Evolutionary conservation across 2,888 invertebrate genomes (phyloP).

Genomic region (Athripsodes cinereus): DNA sequence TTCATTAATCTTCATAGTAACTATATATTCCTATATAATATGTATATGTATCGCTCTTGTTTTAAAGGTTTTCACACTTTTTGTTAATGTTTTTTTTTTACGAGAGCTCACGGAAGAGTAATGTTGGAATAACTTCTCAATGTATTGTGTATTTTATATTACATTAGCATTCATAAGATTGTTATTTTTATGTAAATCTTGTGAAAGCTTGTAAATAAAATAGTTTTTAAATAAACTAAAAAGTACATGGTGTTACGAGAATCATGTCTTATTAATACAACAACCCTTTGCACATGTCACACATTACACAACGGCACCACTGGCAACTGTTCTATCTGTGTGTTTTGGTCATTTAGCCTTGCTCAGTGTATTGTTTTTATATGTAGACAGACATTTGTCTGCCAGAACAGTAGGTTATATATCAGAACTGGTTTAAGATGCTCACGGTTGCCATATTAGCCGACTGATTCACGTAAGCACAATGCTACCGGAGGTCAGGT

Average conservation of each 20-base stretch:
- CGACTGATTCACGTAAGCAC: too few relatives aligned
- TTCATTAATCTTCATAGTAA: constrained; percentile 11
- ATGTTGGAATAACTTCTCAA: background rate
- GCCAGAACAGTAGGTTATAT: too few relatives aligned
- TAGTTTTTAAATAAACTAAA: constrained; percentile 28
- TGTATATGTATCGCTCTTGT: constrained; percentile 9
- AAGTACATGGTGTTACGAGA: constrained; percentile 24
- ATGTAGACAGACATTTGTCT: too few relatives aligned
- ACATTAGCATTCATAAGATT: constrained; percentile 21
- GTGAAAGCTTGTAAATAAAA: constrained; percentile 27
- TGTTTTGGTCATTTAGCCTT: too few relatives aligned
- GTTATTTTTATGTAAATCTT: constrained; percentile 27
- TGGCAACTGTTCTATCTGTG: too few relatives aligned
- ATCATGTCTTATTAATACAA: constrained; percentile 6
- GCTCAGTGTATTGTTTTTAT: too few relatives aligned
- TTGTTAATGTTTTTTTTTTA: constrained; percentile 15
- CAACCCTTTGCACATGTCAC: too few relatives aligned
- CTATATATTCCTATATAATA: background rate
- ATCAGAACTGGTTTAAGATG: too few relatives aligned
- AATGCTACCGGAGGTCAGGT: too few relatives aligned
- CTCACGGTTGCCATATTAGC: too few relatives aligned
- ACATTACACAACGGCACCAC: too few relatives aligned
- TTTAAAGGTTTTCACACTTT: constrained; percentile 15
- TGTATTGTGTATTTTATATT: background rate
- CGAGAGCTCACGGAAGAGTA: background rate